Percentiles rank a stretch among this genome's conserved stretches.
phyloP scores from a whole-genome alignment of 2,888 invertebrate genomes.

The Drosophila koepferae region DNA sequence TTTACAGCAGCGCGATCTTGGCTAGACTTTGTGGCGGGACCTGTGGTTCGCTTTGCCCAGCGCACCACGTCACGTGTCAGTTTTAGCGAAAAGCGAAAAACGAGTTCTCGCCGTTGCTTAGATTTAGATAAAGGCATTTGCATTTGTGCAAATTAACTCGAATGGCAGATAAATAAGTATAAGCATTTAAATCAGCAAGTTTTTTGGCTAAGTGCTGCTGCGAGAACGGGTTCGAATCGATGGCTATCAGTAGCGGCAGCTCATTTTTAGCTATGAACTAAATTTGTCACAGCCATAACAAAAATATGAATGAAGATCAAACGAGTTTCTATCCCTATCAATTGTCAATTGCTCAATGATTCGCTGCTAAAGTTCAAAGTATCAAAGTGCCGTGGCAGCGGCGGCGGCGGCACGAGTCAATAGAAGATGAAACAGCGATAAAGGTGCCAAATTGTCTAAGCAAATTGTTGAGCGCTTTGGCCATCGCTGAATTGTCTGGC shows the following conservation, averaged over 20 bases:
- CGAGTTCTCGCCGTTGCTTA: conserved; percentile 24
- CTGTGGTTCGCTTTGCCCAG: conserved; percentile 13
- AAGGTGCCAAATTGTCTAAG: conserved; percentile 73
- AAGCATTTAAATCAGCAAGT: conserved; percentile 71
- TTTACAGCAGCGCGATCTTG: conserved; percentile 49
- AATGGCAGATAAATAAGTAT: conserved; percentile 62
- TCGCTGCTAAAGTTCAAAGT: conserved; percentile 39
- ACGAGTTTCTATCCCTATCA: conserved; percentile 19
- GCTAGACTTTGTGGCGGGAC: conserved; percentile 65
- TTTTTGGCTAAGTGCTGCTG: conserved; percentile 35
- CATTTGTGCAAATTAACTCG: conserved; percentile 71
- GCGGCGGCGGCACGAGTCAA: conserved; percentile 58
- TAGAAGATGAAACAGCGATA: conserved; percentile 8
- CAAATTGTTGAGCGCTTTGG: conserved; percentile 35
- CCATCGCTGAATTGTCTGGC: conserved; percentile 30
- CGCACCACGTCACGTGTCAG: conserved; percentile 38
- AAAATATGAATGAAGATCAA: conserved; percentile 51
- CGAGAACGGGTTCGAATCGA: conserved; percentile 46
- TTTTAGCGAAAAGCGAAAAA: conserved; percentile 31
- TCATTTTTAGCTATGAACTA: conserved; percentile 55
- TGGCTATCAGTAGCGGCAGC: conserved; percentile 47
- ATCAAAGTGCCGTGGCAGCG: not conserved
- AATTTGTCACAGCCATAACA: conserved; percentile 50
- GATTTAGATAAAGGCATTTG: conserved; percentile 50
- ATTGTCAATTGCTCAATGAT: conserved; percentile 11